These are phyloP conservation scores for Patella vulgata DNA, from an alignment of 1,140 invertebrate genomes.

Conservation along the genomic window DNA sequence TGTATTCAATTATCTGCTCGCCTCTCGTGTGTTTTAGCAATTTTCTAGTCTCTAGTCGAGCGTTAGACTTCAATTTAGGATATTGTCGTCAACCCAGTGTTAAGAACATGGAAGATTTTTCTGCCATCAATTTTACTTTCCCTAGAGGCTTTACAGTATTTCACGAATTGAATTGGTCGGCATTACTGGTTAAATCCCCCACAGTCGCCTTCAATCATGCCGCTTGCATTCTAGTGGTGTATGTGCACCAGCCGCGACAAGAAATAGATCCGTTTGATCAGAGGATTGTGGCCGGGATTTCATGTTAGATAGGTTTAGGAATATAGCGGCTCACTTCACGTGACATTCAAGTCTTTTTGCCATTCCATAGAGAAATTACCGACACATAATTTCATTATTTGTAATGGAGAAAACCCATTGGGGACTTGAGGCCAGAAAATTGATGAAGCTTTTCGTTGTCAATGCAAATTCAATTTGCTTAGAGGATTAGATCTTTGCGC, in stretches of 20 bases:
- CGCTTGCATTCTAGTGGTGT: no score
- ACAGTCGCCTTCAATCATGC: background rate
- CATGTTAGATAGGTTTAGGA: no score
- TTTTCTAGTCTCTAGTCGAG: slow-evolving; percentile 21
- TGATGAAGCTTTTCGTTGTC: slow-evolving; percentile 31
- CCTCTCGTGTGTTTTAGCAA: slow-evolving; percentile 24
- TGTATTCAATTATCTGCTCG: slow-evolving; percentile 29
- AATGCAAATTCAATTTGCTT: slow-evolving; percentile 30
- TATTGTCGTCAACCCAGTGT: slow-evolving; percentile 17
- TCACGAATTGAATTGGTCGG: slow-evolving; percentile 23
- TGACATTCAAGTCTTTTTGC: slow-evolving; percentile 8
- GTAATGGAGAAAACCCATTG: slow-evolving; percentile 8
- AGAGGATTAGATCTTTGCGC: background rate
- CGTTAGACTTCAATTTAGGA: slow-evolving; percentile 26
- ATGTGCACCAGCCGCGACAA: no score
- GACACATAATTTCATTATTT: slow-evolving; percentile 21
- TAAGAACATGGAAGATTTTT: slow-evolving; percentile 3
- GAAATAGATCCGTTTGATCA: no score
- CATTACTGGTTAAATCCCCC: slow-evolving; percentile 9
- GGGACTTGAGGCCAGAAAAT: slow-evolving; percentile 11
- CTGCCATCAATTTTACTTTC: background rate
- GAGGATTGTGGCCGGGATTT: no score
- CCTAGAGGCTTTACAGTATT: slow-evolving; percentile 16
- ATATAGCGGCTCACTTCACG: background rate
- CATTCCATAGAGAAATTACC: slow-evolving; percentile 8